A percentile compares a stretch with the other conserved stretches of the same genome.
phyloP scores from a whole-genome alignment of 2,113 vertebrate species.

The Chelonoidis abingdonii region DNA sequence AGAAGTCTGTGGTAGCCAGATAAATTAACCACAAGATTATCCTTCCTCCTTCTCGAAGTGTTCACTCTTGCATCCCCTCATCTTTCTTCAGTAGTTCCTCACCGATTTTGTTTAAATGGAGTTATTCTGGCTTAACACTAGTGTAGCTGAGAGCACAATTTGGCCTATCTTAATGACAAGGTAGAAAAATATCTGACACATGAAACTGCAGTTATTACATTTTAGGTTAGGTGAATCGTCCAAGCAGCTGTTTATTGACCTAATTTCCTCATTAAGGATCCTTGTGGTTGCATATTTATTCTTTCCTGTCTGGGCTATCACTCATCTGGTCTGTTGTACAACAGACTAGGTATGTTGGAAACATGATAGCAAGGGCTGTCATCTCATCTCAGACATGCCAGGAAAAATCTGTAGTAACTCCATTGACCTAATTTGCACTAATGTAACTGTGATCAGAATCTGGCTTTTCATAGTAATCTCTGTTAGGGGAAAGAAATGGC shows the following conservation, averaged over 20 bases:
- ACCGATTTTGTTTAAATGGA: neutral
- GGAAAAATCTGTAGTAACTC: neutral
- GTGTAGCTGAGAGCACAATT: neutral
- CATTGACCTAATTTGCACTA: neutral
- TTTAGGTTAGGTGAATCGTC: neutral
- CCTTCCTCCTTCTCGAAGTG: neutral
- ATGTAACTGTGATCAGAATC: neutral
- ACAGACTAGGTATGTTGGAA: neutral
- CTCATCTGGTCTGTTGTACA: neutral
- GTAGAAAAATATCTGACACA: neutral
- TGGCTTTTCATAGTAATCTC: neutral
- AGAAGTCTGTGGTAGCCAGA: neutral
- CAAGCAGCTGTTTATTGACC: neutral
- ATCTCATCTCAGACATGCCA: neutral
- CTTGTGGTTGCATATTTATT: neutral
- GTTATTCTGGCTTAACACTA: neutral
- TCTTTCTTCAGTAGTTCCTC: accelerated
- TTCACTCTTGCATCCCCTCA: neutral
- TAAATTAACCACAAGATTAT: accelerated
- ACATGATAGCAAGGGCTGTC: neutral
- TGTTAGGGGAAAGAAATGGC: neutral
- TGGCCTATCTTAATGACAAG: neutral
- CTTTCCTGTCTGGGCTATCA: neutral
- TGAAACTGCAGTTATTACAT: neutral
- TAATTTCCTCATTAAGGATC: neutral